Percentiles rank a stretch among this genome's conserved stretches.
Evolutionary conservation across 2,888 invertebrate genomes (phyloP).

Genomic region (Hyposoter dolosus): DNA sequence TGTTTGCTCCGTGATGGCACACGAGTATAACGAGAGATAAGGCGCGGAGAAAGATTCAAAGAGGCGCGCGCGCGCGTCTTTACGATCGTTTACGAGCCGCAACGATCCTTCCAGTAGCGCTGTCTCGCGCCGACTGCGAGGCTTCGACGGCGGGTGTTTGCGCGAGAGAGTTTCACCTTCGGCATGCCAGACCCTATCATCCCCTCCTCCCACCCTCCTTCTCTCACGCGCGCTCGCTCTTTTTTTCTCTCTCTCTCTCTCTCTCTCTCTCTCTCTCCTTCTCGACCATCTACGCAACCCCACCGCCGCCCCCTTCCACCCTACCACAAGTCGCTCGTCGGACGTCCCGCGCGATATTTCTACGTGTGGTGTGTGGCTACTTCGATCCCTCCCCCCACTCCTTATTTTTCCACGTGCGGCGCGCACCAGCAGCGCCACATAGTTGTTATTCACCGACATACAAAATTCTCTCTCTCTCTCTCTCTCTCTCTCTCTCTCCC

Average conservation of each 20-base stretch:
- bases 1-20: background rate
- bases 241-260: conserved; percentile 15
- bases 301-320: conserved; percentile 33
- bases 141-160: conserved; percentile 77
- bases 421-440: conserved; percentile 44
- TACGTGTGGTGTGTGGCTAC: conserved; percentile 49
- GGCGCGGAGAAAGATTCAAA: conserved; percentile 56
- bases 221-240: conserved; percentile 3
- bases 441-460: conserved; percentile 32
- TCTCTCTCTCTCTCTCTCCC: conserved; percentile 25
- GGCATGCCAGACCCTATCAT: conserved; percentile 69
- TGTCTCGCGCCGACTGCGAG: conserved; percentile 84
- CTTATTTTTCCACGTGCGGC: conserved; percentile 66
- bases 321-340: conserved; percentile 38
- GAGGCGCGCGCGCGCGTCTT: conserved; percentile 60
- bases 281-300: conserved; percentile 18
- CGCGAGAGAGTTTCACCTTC: conserved; percentile 79
- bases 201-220: conserved; percentile 63
- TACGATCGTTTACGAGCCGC: conserved; percentile 58
- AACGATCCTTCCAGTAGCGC: conserved; percentile 82
- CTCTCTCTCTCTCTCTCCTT: conserved; percentile 1
- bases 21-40: conserved; percentile 27
- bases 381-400: conserved; percentile 26
- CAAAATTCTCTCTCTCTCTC: conserved; percentile 41
- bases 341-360: conserved; percentile 58